Conservation (phyloP, 1,140 invertebrate genomes). For the Pogonognathellus flavescens region DNA sequence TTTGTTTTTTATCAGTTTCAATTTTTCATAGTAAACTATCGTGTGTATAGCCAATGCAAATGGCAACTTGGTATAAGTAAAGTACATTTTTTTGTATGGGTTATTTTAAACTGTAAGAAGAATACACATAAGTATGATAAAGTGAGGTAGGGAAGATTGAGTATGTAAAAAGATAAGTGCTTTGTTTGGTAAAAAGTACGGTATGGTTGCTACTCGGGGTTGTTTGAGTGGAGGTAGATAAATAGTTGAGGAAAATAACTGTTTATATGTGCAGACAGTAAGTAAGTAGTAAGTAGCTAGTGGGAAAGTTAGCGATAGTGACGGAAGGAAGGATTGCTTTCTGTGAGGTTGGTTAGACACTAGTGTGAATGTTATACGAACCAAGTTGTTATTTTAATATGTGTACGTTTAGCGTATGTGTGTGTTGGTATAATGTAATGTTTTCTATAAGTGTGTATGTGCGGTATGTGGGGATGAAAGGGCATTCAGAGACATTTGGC, state of each 20-base stretch:
- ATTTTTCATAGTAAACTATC: too few species aligned
- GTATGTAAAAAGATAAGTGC: neutral
- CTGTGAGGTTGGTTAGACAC: constrained; percentile 29
- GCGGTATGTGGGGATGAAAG: constrained; percentile 52
- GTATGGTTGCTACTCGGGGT: too few species aligned
- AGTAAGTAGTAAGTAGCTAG: neutral
- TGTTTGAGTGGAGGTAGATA: constrained; percentile 20
- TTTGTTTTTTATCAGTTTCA: too few species aligned
- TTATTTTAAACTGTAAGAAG: too few species aligned
- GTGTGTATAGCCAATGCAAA: too few species aligned
- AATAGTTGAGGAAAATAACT: constrained; percentile 34
- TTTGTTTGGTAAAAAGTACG: neutral
- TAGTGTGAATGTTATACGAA: constrained; percentile 8
- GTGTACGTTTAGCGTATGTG: too few species aligned
- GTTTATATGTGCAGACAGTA: too few species aligned
- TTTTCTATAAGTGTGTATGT: neutral
- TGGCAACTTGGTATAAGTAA: too few species aligned
- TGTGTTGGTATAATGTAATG: neutral
- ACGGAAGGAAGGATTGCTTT: constrained; percentile 28
- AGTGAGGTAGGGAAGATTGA: neutral
- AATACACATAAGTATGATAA: constrained; percentile 43
- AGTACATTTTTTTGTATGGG: neutral
- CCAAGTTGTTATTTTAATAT: neutral
- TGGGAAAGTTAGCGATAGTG: neutral
- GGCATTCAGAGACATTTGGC: constrained; percentile 64